Percentiles rank a stretch among this genome's conserved stretches.
Evolutionary conservation across 2,888 invertebrate species (phyloP).

Genomic region (Dicyrtoma fusca): DNA sequence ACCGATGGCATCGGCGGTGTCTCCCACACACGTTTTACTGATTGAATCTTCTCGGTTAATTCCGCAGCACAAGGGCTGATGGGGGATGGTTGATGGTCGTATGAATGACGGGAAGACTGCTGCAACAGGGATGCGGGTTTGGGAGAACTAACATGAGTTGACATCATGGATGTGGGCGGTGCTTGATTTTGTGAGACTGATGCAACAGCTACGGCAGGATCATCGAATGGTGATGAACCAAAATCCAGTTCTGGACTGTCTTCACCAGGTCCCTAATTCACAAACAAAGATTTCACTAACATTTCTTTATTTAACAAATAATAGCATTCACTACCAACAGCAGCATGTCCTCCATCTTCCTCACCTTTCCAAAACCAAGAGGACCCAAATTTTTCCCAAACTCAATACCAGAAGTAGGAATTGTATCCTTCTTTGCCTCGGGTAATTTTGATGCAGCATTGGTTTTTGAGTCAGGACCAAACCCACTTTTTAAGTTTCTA

Average conservation of each 20-base stretch:
- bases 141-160: slow-evolving; percentile 21
- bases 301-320: background rate
- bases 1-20: slow-evolving; percentile 49
- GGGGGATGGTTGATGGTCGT: slow-evolving; percentile 52
- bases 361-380: slow-evolving; percentile 48
- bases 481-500: slow-evolving; percentile 49
- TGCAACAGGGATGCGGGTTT: slow-evolving; percentile 29
- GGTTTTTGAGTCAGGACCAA: slow-evolving; percentile 29
- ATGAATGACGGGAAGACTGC: slow-evolving; percentile 30
- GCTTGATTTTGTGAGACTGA: slow-evolving; percentile 22
- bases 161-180: slow-evolving; percentile 16
- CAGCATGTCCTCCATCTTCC: no score
- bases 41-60: slow-evolving; percentile 52
- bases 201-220: slow-evolving; percentile 1
- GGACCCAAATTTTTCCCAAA: slow-evolving; percentile 43
- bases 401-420: slow-evolving; percentile 39
- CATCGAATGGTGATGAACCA: slow-evolving; percentile 34
- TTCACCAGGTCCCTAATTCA: slow-evolving; percentile 24
- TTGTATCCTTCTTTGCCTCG: slow-evolving; percentile 38
- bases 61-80: slow-evolving; percentile 54
- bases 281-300: background rate
- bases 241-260: slow-evolving; percentile 45
- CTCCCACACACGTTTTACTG: slow-evolving; percentile 54
- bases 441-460: slow-evolving; percentile 19
- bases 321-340: background rate